Evolutionary conservation across 2,888 invertebrate genomes (phyloP).

Genomic region (Acrobasis consociella): DNA sequence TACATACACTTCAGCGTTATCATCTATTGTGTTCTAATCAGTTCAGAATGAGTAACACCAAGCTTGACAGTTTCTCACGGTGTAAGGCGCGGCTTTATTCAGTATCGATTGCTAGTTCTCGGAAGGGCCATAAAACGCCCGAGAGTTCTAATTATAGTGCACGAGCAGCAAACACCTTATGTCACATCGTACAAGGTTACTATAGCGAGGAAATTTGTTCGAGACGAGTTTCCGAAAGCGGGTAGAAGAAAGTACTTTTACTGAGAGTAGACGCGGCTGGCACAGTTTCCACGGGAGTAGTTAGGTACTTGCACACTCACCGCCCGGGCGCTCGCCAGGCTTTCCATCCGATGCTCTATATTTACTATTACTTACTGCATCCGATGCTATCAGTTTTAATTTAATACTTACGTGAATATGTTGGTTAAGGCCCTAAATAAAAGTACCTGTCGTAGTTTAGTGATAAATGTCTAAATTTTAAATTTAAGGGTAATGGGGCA

Average conservation of each 20-base stretch:
- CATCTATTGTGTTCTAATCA: constrained; percentile 26
- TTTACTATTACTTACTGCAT: constrained; percentile 30
- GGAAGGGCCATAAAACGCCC: constrained; percentile 55
- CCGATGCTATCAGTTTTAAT: background rate
- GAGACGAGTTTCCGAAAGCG: constrained; percentile 79
- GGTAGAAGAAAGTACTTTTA: constrained; percentile 81
- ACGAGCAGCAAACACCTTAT: constrained; percentile 62
- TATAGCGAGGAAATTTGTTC: constrained; percentile 70
- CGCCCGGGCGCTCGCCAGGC: constrained; percentile 49
- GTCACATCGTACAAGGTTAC: constrained; percentile 75
- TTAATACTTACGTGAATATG: background rate
- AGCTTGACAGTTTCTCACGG: constrained; percentile 26
- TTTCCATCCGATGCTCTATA: constrained; percentile 56
- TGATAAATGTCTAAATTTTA: too few relatives aligned
- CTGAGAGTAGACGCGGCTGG: constrained; percentile 71
- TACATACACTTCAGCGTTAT: constrained; percentile 13
- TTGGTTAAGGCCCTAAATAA: too few relatives aligned
- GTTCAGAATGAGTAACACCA: constrained; percentile 6
- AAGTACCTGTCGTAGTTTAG: too few relatives aligned
- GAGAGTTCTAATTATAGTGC: constrained; percentile 67
- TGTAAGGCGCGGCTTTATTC: constrained; percentile 39
- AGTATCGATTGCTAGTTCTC: constrained; percentile 60
- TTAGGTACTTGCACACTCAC: constrained; percentile 36
- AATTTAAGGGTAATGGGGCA: too few relatives aligned
- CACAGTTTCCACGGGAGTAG: constrained; percentile 74